Evolutionary conservation across 2,888 invertebrate genomes (phyloP), one percentile per base, ranked within the genome.

Genomic region (Prenolepis imparis): DNA sequence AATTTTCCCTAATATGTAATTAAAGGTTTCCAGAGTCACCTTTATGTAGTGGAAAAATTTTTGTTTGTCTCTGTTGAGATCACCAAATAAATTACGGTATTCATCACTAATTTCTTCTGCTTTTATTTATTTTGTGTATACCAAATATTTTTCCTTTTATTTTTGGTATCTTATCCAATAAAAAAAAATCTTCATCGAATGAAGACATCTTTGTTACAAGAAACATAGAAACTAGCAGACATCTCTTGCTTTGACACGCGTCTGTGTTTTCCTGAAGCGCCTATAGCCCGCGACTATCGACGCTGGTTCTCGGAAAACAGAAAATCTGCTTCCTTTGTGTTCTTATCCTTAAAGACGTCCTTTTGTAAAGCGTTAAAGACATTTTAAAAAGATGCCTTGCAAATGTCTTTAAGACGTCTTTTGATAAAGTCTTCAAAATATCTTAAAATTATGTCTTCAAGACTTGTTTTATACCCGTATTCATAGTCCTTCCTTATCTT

Each of bases 401-500:
- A n/a, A n/a, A n/a, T n/a, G n/a, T n/a, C n/a, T n/a, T n/a, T n/a
- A n/a, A n/a, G n/a, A n/a, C n/a, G n/a, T n/a, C n/a, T n/a, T n/a
- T n/a, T n/a, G n/a, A n/a, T n/a, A n/a, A n/a, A n/a, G n/a, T n/a
- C n/a, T n/a, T n/a, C n/a, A n/a, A n/a, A n/a, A n/a, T n/a, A n/a
- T n/a, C n/a, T n/a, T n/a, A n/a, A n/a, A n/a, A n/a, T n/a, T n/a
- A n/a, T n/a, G n/a, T n/a, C n/a, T n/a, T n/a, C n/a, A n/a, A n/a
- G n/a, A n/a, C n/a, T n/a, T n/a, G n/a, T n/a, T n/a, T n/a, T n/a
- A 24, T 57, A 32, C 61, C 61, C 32, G 32, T 61, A 63, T 63
- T 63, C n/a, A 36, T 63, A 63, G 63, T 63, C 63, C 11, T 18
- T 63, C 63, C 63, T 63, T 39, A 63, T 63, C 12, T 63, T 11